Base-by-base conservation (phyloP, 2,113 vertebrate genomes). In the Copsychus sechellarum region DNA sequence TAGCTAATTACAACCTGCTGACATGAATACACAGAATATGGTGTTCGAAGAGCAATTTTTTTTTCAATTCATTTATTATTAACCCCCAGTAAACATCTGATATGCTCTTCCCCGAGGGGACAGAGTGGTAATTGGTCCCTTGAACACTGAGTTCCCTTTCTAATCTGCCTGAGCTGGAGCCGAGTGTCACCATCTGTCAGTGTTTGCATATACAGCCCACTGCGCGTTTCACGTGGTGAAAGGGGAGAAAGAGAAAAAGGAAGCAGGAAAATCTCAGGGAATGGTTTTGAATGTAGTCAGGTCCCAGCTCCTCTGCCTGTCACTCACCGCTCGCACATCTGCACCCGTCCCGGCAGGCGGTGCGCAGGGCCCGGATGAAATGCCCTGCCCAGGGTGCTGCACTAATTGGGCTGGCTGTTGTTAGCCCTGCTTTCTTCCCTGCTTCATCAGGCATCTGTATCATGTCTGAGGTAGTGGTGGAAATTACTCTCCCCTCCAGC, bases 1-100 rank as follows among this genome's bases (percentile, higher is more conserved):
- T 97, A 97, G 95, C 98, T 97, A 97, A 98, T 98, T 97, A 97
- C 97, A 97, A 97, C 97, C 97, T 96, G 97, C 98, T 97, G 96
- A 96, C 97, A 96, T 79, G 96, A 92, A 97, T 88, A 95, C 95
- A 96, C 96, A 94, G 97, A 97, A 95, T 81, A 81, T 86, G 86
- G 92, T 92, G 94, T 94, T 96, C 86, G 57, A 94, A 94, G 96
- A 89, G 86, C 89, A 91, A 95, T 95, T 93, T 96, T 95, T 97
- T 92, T 97, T 96, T 92, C 97, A 97, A 95, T 97, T 97, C 98
- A 95, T 97, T 97, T 97, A 96, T 97, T 96, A 97, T 90, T 97
- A 97, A 98, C 96, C 96, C 96, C 86, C 95, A 94, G 97, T 96
- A 94, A 92, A 96, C 97, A 97, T 96, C 96, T 96, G 97, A 98